Evolutionary conservation across 1,140 invertebrate species (phyloP).

Genomic region (Ceratosolen fusciceps): DNA sequence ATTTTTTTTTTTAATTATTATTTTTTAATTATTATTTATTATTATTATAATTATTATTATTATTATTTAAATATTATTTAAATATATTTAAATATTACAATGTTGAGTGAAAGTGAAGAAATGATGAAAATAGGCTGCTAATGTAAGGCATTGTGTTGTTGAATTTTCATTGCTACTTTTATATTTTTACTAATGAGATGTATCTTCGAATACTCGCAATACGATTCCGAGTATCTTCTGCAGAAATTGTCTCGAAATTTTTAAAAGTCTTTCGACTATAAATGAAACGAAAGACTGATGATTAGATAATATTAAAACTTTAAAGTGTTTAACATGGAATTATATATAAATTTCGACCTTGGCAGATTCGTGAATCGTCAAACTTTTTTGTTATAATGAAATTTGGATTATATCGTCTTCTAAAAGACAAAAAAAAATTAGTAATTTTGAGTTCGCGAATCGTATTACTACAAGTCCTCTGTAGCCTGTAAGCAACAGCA

Average conservation of each 20-base stretch:
- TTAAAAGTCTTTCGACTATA: constrained; percentile 43
- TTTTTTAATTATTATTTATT: no score
- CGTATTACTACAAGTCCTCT: constrained; percentile 50
- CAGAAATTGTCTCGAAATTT: constrained; percentile 32
- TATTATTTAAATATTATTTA: no score
- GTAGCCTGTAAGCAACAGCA: constrained; percentile 22
- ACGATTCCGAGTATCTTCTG: constrained; percentile 42
- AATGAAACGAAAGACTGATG: constrained; percentile 45
- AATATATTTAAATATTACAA: constrained; percentile 44
- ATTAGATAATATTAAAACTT: constrained; percentile 32
- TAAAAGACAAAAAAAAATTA: background rate
- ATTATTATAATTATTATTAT: no score
- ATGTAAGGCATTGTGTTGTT: constrained; percentile 42
- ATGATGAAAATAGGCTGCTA: constrained; percentile 22
- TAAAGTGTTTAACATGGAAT: constrained; percentile 35
- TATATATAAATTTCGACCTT: constrained; percentile 23
- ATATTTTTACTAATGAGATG: constrained; percentile 43
- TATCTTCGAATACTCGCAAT: constrained; percentile 46
- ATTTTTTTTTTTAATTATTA: no score
- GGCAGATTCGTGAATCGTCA: constrained; percentile 5
- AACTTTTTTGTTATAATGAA: constrained; percentile 29
- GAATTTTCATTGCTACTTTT: constrained; percentile 48
- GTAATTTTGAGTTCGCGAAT: constrained; percentile 25
- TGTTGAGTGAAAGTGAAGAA: constrained; percentile 30
- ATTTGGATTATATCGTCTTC: background rate